phyloP scores from a whole-genome alignment of 2,888 invertebrate genomes.

The Agriotes lineatus region DNA sequence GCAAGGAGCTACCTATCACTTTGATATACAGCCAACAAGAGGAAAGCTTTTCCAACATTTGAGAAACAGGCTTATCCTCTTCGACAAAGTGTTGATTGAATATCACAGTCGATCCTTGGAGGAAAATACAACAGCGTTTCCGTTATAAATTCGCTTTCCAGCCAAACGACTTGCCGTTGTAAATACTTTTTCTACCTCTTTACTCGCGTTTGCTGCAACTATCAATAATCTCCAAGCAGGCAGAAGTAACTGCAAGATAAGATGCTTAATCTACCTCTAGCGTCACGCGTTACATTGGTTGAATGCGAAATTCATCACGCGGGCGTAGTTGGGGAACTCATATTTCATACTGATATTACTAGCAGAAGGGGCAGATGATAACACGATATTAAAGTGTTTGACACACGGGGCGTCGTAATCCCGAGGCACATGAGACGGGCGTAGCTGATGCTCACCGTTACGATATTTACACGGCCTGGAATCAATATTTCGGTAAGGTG shows the following conservation, averaged over 20 bases:
- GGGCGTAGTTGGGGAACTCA: constrained; percentile 18
- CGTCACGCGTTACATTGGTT: constrained; percentile 3
- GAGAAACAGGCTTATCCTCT: too few relatives aligned
- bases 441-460: constrained; percentile 43
- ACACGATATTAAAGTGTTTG: constrained; percentile 42
- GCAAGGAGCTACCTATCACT: too few relatives aligned
- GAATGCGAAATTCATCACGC: constrained; percentile 28
- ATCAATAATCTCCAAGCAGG: constrained; percentile 13
- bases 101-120: background rate
- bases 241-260: constrained; percentile 14
- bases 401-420: constrained; percentile 34
- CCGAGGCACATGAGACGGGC: constrained; percentile 38
- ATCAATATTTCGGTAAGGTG: constrained; percentile 49
- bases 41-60: too few relatives aligned
- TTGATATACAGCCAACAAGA: too few relatives aligned
- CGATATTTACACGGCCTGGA: constrained; percentile 43
- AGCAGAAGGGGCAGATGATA: constrained; percentile 32
- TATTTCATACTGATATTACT: constrained; percentile 29
- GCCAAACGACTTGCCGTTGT: constrained; percentile 10
- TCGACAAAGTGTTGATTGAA: background rate
- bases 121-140: background rate
- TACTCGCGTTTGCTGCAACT: background rate
- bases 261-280: constrained; percentile 20
- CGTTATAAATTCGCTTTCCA: constrained; percentile 9
- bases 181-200: constrained; percentile 7